Base-by-base conservation (phyloP, 2,797 vertebrate species). In the Argyrosomus regius region DNA sequence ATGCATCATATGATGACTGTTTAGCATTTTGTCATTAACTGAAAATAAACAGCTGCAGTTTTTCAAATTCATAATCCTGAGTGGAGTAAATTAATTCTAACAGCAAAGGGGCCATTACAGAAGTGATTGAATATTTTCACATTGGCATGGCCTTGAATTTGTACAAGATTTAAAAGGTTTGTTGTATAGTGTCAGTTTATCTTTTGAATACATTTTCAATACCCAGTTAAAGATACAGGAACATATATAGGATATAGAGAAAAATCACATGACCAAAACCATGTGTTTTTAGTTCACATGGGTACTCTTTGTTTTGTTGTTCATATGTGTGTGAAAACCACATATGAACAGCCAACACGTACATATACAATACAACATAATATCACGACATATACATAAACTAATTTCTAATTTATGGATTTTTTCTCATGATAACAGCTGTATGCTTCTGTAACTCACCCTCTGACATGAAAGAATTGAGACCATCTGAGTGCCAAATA, bases 21-120 rank as follows among this genome's bases (percentile, higher is more conserved):
- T 75, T 50, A 64, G 74, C 50, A 80, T 81, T 90, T 87, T 73
- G 64, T 84, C 82, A 87, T 81, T 83, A 85, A 67, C 71, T 78
- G 77, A 77, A 75, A 80, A 69, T 75, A 81, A 88, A 88, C 72
- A 87, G 83, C 81, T 76, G 81, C 82, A 43, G 22, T 72, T 91
- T 77, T 73, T 56, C 52, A 75, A 43, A 87, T 80, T 83, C 73
- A 89, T 65, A 82, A 78, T 77, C 52, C 58, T 64, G 72, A 81
- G 78, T 52, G 69, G 68, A 75, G 78, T 52, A 52, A 82, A 82
- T 88, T 41, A 80, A 86, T 89, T 72, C 69, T 11, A 56, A 56
- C 80, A 76, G 54, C 75, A 75, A 67, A 1, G 28, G 52, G 49
- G 69, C 72, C 79, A 65, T 73, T 72, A 60, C 28, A 52, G 72